Percentiles rank a stretch among this genome's conserved stretches.
phyloP scores from a whole-genome alignment of 2,888 invertebrate species.

The Elysia crispata region DNA sequence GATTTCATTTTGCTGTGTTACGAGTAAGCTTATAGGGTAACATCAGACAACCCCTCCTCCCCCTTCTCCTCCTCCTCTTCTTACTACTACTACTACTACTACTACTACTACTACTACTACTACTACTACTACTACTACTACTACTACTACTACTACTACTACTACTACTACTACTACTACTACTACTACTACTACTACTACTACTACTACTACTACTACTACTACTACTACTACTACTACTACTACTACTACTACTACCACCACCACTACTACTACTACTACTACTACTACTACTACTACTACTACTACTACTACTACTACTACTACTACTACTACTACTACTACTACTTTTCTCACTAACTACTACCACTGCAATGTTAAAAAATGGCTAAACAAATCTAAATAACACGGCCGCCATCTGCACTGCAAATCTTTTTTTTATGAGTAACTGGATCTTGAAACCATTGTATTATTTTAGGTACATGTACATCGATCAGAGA shows the following conservation, averaged over 20 bases:
- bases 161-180: background rate
- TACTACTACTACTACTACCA: constrained; percentile 15
- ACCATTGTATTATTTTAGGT: no score
- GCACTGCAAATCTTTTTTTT: no score
- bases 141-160: background rate
- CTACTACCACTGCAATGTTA: background rate
- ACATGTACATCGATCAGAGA: no score
- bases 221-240: constrained; percentile 26
- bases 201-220: constrained; percentile 27
- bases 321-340: background rate
- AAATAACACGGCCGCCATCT: no score
- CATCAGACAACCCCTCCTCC: background rate
- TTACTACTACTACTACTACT: background rate
- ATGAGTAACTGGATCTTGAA: no score
- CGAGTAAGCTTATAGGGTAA: no score
- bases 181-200: constrained; percentile 26
- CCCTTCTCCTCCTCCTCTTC: background rate
- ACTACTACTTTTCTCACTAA: background rate
- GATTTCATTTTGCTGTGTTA: no score
- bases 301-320: constrained; percentile 10
- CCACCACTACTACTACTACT: constrained; percentile 1
- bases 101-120: background rate
- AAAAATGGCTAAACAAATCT: no score
- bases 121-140: background rate
- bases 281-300: constrained; percentile 10